Conservation (phyloP, 2,113 vertebrate genomes). For the Potamarius usumacintae region DNA sequence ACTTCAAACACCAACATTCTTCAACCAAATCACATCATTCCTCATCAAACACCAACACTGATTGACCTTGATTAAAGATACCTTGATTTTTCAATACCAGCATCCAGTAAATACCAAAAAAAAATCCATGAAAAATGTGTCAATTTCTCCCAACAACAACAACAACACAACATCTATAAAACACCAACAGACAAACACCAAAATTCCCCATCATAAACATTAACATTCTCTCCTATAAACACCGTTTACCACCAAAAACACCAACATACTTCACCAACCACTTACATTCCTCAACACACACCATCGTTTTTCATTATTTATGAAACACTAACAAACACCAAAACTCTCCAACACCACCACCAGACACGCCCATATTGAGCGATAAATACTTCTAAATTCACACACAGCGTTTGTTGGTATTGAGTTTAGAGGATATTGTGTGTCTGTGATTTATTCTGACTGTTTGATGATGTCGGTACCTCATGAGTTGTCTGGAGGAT, state of each 20-base stretch:
- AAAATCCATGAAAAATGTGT: too few relatives aligned
- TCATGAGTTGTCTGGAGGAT: constrained; percentile 55
- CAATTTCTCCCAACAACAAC: neutral
- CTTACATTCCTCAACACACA: neutral
- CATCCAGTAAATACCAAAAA: too few relatives aligned
- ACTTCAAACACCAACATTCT: neutral
- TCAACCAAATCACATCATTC: neutral
- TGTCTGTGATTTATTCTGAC: neutral
- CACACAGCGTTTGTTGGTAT: neutral
- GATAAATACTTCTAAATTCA: neutral
- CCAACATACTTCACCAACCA: neutral
- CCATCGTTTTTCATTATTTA: too few relatives aligned
- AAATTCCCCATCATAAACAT: too few relatives aligned
- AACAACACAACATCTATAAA: neutral
- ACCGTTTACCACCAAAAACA: neutral
- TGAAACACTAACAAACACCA: neutral
- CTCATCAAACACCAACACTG: neutral
- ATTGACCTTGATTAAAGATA: too few relatives aligned
- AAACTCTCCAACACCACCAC: neutral
- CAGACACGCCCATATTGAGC: too few relatives aligned
- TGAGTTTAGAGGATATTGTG: neutral
- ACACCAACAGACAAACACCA: neutral
- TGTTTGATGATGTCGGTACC: constrained; percentile 61
- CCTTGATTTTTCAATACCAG: neutral
- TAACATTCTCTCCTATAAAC: too few relatives aligned